Evolutionary conservation across 2,797 vertebrate species (phyloP), one percentile per base, ranked within the genome.

Genomic region (Sus cebifrons): DNA sequence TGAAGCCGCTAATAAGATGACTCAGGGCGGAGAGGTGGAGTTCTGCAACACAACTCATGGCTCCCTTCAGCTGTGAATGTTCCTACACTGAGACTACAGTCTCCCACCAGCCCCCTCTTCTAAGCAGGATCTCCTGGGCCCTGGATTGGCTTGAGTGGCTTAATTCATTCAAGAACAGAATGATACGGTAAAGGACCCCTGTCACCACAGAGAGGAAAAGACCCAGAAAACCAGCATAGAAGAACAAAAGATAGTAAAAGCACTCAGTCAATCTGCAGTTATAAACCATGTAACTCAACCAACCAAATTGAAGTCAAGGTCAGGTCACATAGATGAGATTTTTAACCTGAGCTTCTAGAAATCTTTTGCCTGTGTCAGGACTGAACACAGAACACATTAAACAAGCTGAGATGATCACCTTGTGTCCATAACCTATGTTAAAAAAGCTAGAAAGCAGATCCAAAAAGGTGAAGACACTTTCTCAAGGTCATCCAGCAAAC

Each of bases 1-100:
- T 67, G 73, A 96, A 94, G 88, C 40, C 36, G 60, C 56, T 85
- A 40, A 67, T 75, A 71, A 74, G 13, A 67, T 85, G 67, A 88
- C 67, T 84, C 77, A 67, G 49, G 52, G 27, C 6, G 52, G 13
- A 60, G 10, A 15, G 20, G 4, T 29, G 12, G 49, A 89, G 62
- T 21, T 74, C 58, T n/a, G 17, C 40, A 84, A 84, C 18, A 75
- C 29, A 74, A 25, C 27, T 58, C 58, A 49, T 6, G 27, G 40
- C n/a, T 88, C 78, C 40, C 68, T 49, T 71, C 16, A 54, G 65
- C 58, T 62, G 60, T 54, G 85, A 71, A 49, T 17, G 40, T 7
- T 17, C 18, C 56, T 71, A 65, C 2, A 29, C 93, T 29, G 18
- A 40, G 21, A 54, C 70, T 17, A 65, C 44, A 18, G 16, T 17